Base-by-base conservation (phyloP, 2,888 invertebrate species). In the Leptodirus hochenwartii region DNA sequence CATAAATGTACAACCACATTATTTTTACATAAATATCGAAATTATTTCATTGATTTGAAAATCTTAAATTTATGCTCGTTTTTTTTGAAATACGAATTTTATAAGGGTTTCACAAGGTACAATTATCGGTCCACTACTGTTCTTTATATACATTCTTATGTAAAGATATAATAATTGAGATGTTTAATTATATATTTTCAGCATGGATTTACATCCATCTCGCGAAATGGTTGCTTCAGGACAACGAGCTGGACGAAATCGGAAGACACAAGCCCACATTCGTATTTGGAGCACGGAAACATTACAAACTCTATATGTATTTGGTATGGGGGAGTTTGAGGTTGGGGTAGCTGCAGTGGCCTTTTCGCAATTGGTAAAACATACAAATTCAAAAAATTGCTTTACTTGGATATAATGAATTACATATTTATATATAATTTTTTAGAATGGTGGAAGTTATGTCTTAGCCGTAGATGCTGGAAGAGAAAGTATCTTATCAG, bases 201-300 rank as follows among this genome's bases (percentile, higher is more conserved):
- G 85, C 46, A 78, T 85, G 77, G 78, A 81, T 41, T 64, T 90
- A 1, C 88, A 90, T 51, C 87, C 88, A 0, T 82, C 81, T 0
- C 66, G 82, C 17, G 80, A 84, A 54, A 65, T 85, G 51, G 81
- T 88, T 2, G 88, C 87, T 3, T 87, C 87, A 1, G 90, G 88
- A 0, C 90, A 91, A 55, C 68, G 71, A 45, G 81, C 79, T 0
- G 82, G 84, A 1, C 66, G 81, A 36, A 81, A 81, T 44, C 61
- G 82, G 22, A 79, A 84, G 38, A 80, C 81, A 6, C 82, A 84
- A 51, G 81, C 84, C 1, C 87, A 88, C 48, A 81, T 91, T 11
- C 66, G 88, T 32, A 82, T 91, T 41, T 91, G 90, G 90, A 82
- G 87, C 49, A 81, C 84, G 0, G 80, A 82, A 53, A 80, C 84